A percentile compares a stretch with the other conserved stretches of the same genome.
Evolutionary conservation across 35 echinoderm and acorn worm genomes (phyloP).

Genomic region (Eucidaris tribuloides): DNA sequence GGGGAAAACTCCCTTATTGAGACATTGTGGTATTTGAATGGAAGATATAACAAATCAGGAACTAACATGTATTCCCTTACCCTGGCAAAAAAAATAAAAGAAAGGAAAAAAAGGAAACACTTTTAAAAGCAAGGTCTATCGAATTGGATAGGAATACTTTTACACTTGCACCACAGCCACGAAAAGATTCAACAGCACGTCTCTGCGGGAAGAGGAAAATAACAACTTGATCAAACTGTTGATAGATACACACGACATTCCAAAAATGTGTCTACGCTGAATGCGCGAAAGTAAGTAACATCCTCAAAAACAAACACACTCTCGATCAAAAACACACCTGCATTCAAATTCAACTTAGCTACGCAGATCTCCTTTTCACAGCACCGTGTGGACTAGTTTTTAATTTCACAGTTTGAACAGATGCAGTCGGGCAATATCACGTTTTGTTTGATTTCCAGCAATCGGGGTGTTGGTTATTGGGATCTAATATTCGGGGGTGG

Average conservation of each 20-base stretch:
- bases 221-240: background rate
- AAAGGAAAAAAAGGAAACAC: too few relatives aligned
- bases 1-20: too few relatives aligned
- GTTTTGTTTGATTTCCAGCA: constrained; percentile 6
- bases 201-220: background rate
- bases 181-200: background rate
- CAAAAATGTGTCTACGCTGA: background rate
- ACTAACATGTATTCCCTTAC: background rate
- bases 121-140: too few relatives aligned
- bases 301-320: constrained; percentile 13
- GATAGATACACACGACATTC: background rate
- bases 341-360: background rate
- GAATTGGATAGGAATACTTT: background rate
- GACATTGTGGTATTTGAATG: background rate
- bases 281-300: background rate
- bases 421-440: constrained; percentile 16
- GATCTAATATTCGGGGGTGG: constrained; percentile 17
- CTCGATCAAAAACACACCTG: background rate
- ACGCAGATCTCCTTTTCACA: constrained; percentile 5
- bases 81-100: background rate
- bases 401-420: constrained; percentile 3
- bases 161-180: background rate
- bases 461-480: constrained; percentile 9
- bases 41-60: background rate
- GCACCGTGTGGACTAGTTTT: background rate